Percentiles rank a stretch among this genome's conserved stretches.
phyloP scores from a whole-genome alignment of 2,888 invertebrate genomes.

The Stomorhina lunata region DNA sequence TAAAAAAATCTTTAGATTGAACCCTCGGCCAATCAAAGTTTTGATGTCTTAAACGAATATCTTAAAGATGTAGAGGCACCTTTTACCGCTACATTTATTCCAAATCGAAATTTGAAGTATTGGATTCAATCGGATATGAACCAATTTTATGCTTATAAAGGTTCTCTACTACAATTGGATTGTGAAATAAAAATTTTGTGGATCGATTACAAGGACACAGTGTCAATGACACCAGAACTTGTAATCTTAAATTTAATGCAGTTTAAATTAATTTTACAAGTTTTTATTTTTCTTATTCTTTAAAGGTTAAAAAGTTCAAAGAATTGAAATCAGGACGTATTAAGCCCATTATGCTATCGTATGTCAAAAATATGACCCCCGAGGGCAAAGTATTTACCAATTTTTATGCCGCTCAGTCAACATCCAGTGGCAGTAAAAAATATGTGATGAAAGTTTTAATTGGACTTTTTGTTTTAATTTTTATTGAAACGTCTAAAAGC shows the following conservation, averaged over 20 bases:
- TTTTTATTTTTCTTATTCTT: not conserved
- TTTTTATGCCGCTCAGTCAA: not conserved
- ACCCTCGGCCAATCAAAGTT: not conserved
- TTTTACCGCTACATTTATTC: not conserved
- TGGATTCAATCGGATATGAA: not conserved
- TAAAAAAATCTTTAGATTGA: not conserved
- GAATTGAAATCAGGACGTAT: not conserved
- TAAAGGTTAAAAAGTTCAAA: not conserved
- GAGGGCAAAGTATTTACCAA: not conserved
- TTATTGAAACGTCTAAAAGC: no score
- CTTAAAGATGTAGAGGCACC: not conserved
- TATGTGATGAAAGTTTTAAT: no score
- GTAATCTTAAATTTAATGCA: not conserved
- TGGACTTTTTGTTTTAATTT: no score
- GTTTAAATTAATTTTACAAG: not conserved
- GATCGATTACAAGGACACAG: not conserved
- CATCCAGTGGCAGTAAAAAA: no score
- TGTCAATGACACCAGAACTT: not conserved
- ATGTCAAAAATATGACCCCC: not conserved
- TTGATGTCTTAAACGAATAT: not conserved
- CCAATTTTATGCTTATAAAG: not conserved
- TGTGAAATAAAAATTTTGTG: not conserved
- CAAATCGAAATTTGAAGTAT: not conserved
- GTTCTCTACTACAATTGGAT: not conserved
- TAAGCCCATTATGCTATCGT: not conserved